These are phyloP conservation scores for Isurus oxyrinchus DNA, from an alignment of 2,113 vertebrate species.

Conservation along the genomic window DNA sequence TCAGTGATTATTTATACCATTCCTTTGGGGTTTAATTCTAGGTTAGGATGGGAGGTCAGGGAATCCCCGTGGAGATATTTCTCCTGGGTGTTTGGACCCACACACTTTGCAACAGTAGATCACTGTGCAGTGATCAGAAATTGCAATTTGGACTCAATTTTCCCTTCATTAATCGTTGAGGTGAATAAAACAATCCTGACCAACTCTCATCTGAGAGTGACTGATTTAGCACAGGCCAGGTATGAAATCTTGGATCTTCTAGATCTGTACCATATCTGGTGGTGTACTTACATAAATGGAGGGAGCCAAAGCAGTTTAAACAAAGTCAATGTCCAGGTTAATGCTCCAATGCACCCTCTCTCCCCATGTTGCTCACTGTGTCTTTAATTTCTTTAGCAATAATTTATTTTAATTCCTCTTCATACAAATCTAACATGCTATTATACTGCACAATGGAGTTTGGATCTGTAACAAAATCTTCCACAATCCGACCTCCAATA, in stretches of 20 bases:
- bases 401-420: not conserved
- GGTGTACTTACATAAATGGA: not conserved
- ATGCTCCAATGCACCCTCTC: not conserved
- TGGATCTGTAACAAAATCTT: not conserved
- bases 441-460: not conserved
- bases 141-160: not conserved
- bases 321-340: not conserved
- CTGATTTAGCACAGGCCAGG: not conserved
- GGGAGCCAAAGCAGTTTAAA: not conserved
- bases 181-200: not conserved
- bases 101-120: not conserved
- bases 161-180: not conserved
- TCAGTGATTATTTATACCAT: not conserved
- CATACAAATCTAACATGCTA: not conserved
- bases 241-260: not conserved
- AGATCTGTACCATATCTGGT: not conserved
- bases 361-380: not conserved
- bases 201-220: not conserved
- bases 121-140: not conserved
- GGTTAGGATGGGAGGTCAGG: not conserved
- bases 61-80: not conserved
- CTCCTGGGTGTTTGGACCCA: not conserved
- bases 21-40: not conserved
- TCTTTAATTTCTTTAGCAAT: not conserved
- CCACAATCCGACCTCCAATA: not conserved